These are phyloP conservation scores for Hesperia comma DNA, from an alignment of 2,888 invertebrate genomes.

Conservation along the genomic window DNA sequence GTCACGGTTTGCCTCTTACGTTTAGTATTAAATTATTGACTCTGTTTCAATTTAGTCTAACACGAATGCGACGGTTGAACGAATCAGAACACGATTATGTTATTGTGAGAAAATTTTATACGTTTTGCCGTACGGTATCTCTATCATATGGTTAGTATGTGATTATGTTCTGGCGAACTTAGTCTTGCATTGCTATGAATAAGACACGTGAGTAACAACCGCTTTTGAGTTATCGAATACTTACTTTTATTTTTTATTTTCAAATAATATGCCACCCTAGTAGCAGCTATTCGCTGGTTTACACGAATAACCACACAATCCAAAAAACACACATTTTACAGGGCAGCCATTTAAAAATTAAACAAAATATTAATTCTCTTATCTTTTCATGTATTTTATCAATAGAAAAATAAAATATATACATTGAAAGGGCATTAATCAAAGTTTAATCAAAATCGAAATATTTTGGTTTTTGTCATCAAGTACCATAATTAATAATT, in stretches of 20 bases:
- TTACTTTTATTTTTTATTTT: constrained; percentile 50
- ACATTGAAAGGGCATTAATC: too few relatives aligned
- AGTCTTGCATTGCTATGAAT: constrained; percentile 73
- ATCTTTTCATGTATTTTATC: too few relatives aligned
- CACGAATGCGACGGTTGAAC: constrained; percentile 80
- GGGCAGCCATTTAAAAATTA: too few relatives aligned
- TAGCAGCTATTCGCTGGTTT: too few relatives aligned
- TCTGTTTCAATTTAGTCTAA: constrained; percentile 83
- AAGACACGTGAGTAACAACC: constrained; percentile 73
- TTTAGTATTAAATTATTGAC: constrained; percentile 82
- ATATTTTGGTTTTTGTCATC: too few relatives aligned
- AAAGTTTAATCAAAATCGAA: too few relatives aligned
- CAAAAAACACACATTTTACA: too few relatives aligned
- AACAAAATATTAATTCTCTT: too few relatives aligned
- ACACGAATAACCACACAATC: too few relatives aligned
- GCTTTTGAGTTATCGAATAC: constrained; percentile 47
- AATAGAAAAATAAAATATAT: too few relatives aligned
- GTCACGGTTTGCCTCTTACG: constrained; percentile 79
- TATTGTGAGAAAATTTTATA: constrained; percentile 81
- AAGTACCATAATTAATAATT: too few relatives aligned
- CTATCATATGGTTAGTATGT: constrained; percentile 69
- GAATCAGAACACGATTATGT: constrained; percentile 80
- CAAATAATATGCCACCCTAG: constrained; percentile 69
- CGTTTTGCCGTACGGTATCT: constrained; percentile 68
- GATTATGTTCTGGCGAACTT: constrained; percentile 69